Evolutionary conservation across 2,888 invertebrate species (phyloP).

Genomic region (Micropterix aruncella): DNA sequence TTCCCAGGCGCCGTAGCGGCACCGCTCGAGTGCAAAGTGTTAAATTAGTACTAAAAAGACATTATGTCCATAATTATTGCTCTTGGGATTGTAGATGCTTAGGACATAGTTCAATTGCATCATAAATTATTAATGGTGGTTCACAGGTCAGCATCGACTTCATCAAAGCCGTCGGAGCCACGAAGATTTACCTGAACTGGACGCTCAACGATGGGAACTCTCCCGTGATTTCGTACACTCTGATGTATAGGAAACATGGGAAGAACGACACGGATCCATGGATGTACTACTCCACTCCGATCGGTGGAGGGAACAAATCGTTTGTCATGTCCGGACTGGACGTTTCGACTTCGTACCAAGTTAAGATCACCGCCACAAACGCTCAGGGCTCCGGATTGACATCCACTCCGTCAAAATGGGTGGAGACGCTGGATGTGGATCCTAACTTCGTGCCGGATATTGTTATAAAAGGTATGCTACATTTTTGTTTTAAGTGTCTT

Average conservation of each 20-base stretch:
- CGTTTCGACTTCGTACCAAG: constrained; percentile 48
- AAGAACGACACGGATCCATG: constrained; percentile 38
- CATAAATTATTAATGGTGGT: too few species aligned
- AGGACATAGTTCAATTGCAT: too few species aligned
- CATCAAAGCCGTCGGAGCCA: constrained; percentile 60
- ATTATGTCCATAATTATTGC: too few species aligned
- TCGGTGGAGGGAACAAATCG: constrained; percentile 49
- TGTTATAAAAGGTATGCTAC: constrained; percentile 43
- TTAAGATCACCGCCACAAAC: constrained; percentile 22
- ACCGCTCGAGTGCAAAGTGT: too few species aligned
- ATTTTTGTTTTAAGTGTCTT: too few species aligned
- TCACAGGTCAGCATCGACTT: constrained; percentile 56
- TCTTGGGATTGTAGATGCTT: too few species aligned
- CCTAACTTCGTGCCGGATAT: constrained; percentile 54
- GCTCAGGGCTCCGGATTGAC: constrained; percentile 40
- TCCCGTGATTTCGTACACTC: constrained; percentile 41
- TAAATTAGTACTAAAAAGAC: too few species aligned
- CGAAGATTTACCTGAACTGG: constrained; percentile 71
- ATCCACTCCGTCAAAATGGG: constrained; percentile 30
- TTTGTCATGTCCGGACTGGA: constrained; percentile 52
- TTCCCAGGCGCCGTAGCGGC: too few species aligned
- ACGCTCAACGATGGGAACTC: constrained; percentile 65
- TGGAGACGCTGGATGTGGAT: constrained; percentile 46
- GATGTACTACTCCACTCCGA: constrained; percentile 41
- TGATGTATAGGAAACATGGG: constrained; percentile 34